Percentiles rank a stretch among this genome's conserved stretches.
Evolutionary conservation across 2,113 vertebrate genomes (phyloP).

Genomic region (Poeciliopsis occidentalis): DNA sequence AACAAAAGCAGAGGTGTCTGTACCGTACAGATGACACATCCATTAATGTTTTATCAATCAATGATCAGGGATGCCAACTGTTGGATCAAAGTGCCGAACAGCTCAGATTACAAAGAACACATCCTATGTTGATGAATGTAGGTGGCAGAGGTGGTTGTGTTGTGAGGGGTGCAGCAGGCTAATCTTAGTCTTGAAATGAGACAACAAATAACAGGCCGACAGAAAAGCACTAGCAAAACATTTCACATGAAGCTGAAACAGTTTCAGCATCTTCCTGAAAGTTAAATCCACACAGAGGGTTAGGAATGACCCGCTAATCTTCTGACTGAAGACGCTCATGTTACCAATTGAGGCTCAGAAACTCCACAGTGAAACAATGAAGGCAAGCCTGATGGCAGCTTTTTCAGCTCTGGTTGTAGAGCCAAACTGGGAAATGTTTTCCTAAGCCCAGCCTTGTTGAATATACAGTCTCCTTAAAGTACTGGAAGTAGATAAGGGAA

Average conservation of each 20-base stretch:
- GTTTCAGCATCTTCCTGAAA: not conserved
- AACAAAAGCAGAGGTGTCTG: slow-evolving; percentile 46
- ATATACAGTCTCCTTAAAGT: not conserved
- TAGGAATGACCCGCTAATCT: not conserved
- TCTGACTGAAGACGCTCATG: too few species aligned
- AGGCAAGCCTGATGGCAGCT: not conserved
- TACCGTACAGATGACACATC: slow-evolving; percentile 45
- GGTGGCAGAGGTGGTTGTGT: slow-evolving; percentile 6
- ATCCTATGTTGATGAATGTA: slow-evolving; percentile 21
- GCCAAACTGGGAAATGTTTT: not conserved
- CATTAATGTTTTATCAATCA: slow-evolving; percentile 72
- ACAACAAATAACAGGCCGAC: not conserved
- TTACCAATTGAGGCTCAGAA: not conserved
- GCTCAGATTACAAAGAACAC: slow-evolving; percentile 49
- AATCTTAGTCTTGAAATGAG: not conserved
- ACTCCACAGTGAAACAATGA: not conserved
- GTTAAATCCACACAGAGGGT: not conserved
- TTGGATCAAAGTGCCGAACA: slow-evolving; percentile 27
- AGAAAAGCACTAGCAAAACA: not conserved
- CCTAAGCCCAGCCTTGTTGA: not conserved
- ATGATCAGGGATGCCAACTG: slow-evolving; percentile 42
- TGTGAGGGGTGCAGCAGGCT: slow-evolving; percentile 5
- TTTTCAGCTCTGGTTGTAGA: not conserved
- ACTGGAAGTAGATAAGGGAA: not conserved
- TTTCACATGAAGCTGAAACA: not conserved